Percentiles rank a stretch among this genome's conserved stretches.
Evolutionary conservation across 2,888 invertebrate genomes (phyloP).

Genomic region (Magallana nippona): DNA sequence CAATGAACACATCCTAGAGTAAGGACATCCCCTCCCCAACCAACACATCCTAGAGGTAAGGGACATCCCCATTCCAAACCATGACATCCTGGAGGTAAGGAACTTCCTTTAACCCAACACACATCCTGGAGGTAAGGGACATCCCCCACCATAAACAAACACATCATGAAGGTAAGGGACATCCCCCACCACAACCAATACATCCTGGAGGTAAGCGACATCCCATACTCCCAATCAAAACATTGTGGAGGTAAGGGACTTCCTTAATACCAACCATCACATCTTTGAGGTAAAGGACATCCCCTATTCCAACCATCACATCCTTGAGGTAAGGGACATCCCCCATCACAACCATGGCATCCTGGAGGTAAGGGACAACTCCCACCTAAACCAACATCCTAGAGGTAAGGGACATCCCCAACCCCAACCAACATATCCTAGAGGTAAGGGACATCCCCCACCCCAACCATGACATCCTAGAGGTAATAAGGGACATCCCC

Average conservation of each 20-base stretch:
- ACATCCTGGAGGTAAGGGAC: conserved; percentile 68
- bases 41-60: conserved; percentile 68
- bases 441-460: conserved; percentile 72
- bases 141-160: conserved; percentile 69
- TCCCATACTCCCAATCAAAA: too few relatives aligned
- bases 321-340: not conserved
- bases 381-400: conserved; percentile 69
- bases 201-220: conserved; percentile 30
- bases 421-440: conserved; percentile 68
- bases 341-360: not conserved
- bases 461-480: conserved; percentile 62
- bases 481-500: too few relatives aligned
- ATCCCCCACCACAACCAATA: conserved; percentile 69
- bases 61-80: conserved; percentile 66
- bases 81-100: conserved; percentile 71
- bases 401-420: conserved; percentile 70
- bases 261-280: too few relatives aligned
- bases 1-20: too few relatives aligned
- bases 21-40: not conserved
- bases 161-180: conserved; percentile 70
- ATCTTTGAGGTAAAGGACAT: too few relatives aligned
- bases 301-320: conserved; percentile 15
- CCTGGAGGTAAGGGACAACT: conserved; percentile 52
- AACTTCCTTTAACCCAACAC: not conserved
- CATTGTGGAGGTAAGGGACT: too few relatives aligned